phyloP scores from a whole-genome alignment of 2,888 invertebrate species.

The Abrostola tripartita region DNA sequence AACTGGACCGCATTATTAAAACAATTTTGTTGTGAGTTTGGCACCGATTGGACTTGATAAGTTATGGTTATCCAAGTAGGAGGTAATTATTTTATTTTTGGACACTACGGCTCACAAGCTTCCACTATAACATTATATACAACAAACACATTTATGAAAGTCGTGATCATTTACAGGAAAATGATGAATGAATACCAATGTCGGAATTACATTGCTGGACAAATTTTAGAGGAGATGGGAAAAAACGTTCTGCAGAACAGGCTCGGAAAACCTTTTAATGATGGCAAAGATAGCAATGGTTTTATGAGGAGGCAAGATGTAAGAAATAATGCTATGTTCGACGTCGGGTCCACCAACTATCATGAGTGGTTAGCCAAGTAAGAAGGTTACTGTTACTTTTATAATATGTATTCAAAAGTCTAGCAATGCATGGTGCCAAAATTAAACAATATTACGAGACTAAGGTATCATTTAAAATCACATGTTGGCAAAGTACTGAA shows the following conservation, averaged over 20 bases:
- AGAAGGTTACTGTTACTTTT: slow-evolving; percentile 51
- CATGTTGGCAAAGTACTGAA: too few relatives aligned
- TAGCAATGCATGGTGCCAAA: too few relatives aligned
- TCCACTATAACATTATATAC: too few relatives aligned
- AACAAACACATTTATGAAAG: neutral
- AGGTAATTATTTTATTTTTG: too few relatives aligned
- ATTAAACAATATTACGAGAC: too few relatives aligned
- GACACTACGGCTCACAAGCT: too few relatives aligned
- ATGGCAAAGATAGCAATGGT: slow-evolving; percentile 43
- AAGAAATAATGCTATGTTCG: slow-evolving; percentile 85
- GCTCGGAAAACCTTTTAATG: slow-evolving; percentile 71
- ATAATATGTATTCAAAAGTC: too few relatives aligned
- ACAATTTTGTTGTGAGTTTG: too few relatives aligned
- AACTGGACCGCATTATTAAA: too few relatives aligned
- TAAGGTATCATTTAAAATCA: too few relatives aligned
- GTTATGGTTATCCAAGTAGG: too few relatives aligned
- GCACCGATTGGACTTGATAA: too few relatives aligned
- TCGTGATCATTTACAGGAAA: slow-evolving; percentile 79
- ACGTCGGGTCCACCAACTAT: slow-evolving; percentile 92
- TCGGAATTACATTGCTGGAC: slow-evolving; percentile 92
- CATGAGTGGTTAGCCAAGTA: slow-evolving; percentile 93
- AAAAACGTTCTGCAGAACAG: slow-evolving; percentile 76
- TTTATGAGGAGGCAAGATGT: slow-evolving; percentile 71
- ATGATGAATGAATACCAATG: slow-evolving; percentile 94
- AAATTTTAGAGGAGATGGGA: slow-evolving; percentile 90